Conservation (phyloP, 2,797 vertebrate genomes). For the Pteronotus mesoamericanus region DNA sequence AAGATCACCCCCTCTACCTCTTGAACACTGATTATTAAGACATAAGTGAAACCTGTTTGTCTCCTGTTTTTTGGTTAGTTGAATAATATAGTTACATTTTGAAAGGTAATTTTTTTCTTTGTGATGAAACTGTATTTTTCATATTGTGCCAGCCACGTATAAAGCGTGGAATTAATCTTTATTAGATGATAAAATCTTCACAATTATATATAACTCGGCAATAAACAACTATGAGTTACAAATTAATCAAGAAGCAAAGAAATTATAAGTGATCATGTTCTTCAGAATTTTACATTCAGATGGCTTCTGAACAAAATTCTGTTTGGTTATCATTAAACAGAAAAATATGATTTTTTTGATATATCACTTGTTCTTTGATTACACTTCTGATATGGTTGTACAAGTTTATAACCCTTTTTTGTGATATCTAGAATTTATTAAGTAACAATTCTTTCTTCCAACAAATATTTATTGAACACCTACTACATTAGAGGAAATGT, state of each 20-base stretch:
- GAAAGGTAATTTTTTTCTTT: not conserved
- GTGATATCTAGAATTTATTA: conserved; percentile 20
- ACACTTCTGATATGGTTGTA: not conserved
- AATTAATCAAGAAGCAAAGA: not conserved
- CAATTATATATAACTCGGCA: not conserved
- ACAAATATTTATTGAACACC: not conserved
- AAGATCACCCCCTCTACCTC: not conserved
- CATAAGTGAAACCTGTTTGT: conserved; percentile 23
- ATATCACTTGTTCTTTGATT: not conserved
- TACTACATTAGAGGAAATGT: not conserved
- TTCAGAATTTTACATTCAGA: conserved; percentile 19
- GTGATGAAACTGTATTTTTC: conserved; percentile 1
- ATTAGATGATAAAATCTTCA: not conserved
- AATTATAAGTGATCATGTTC: not conserved
- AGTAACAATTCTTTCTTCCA: not conserved
- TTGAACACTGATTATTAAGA: conserved; percentile 44
- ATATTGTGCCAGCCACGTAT: not conserved
- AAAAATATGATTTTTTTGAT: conserved; percentile 11
- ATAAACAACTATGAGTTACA: not conserved
- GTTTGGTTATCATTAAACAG: conserved; percentile 12
- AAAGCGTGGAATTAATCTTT: conserved; percentile 4
- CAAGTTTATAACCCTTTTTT: not conserved
- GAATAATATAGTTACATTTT: conserved; percentile 2
- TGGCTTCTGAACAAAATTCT: not conserved
- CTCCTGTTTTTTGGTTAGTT: conserved; percentile 30